Percentiles rank a stretch among this genome's conserved stretches.
phyloP scores from a whole-genome alignment of 2,113 vertebrate genomes.

The Percopsis transmontana region DNA sequence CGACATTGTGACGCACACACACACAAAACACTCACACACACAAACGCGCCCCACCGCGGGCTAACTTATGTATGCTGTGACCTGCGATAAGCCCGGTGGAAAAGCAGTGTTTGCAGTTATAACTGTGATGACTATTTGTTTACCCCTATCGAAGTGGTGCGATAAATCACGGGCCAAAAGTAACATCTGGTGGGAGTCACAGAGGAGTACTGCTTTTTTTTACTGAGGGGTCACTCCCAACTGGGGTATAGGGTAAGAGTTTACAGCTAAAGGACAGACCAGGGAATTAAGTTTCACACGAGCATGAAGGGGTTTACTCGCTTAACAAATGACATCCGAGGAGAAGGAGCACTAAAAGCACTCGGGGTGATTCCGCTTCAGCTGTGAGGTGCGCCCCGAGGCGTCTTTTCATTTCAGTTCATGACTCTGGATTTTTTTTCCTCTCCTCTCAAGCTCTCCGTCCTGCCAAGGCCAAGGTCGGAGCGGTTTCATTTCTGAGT shows the following conservation, averaged over 20 bases:
- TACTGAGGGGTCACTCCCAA: constrained; percentile 58
- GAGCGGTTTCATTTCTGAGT: constrained; percentile 43
- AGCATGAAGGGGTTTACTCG: constrained; percentile 60
- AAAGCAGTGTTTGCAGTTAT: constrained; percentile 72
- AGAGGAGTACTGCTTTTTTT: constrained; percentile 22
- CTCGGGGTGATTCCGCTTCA: constrained; percentile 64
- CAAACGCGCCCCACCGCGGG: constrained; percentile 9
- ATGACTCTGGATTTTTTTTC: constrained; percentile 56
- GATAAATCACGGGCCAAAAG: constrained; percentile 67
- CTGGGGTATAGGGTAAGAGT: constrained; percentile 64
- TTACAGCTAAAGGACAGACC: constrained; percentile 70
- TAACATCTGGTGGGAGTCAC: constrained; percentile 70
- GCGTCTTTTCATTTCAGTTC: constrained; percentile 62
- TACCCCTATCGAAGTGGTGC: constrained; percentile 64
- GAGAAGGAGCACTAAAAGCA: constrained; percentile 65
- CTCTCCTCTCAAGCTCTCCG: constrained; percentile 54
- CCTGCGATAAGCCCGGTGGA: constrained; percentile 63
- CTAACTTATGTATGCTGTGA: constrained; percentile 68
- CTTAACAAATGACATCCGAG: constrained; percentile 69
- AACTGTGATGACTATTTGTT: constrained; percentile 76
- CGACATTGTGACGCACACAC: constrained; percentile 44
- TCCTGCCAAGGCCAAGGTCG: constrained; percentile 43
- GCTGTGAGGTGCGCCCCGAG: constrained; percentile 65
- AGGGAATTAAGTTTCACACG: constrained; percentile 74
- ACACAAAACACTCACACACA: constrained; percentile 7